Conservation (phyloP, 2,888 invertebrate genomes). For the Alviniconcha strummeri region DNA sequence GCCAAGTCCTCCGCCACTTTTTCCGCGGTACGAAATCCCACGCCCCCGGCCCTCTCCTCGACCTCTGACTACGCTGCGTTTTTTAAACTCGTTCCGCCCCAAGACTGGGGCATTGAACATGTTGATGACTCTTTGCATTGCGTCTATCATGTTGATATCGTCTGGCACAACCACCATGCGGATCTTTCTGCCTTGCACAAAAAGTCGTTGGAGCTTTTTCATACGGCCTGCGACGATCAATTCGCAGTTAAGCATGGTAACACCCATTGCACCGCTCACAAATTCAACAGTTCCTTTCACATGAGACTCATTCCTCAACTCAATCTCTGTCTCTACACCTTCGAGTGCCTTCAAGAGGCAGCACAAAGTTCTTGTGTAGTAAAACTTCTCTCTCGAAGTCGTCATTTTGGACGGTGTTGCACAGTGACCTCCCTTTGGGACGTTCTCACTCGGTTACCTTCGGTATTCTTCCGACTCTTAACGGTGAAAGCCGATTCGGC, state of each 20-base stretch:
- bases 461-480: too few relatives aligned
- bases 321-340: slow-evolving; percentile 59
- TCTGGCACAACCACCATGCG: slow-evolving; percentile 70
- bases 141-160: slow-evolving; percentile 60
- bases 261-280: slow-evolving; percentile 64
- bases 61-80: slow-evolving; percentile 15
- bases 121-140: slow-evolving; percentile 48
- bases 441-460: too few relatives aligned
- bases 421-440: slow-evolving; percentile 15
- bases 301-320: slow-evolving; percentile 62
- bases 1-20: background rate
- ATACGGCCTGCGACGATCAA: slow-evolving; percentile 42
- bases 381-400: slow-evolving; percentile 52
- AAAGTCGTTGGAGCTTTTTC: slow-evolving; percentile 54
- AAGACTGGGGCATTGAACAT: background rate
- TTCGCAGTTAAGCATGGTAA: slow-evolving; percentile 55
- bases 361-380: slow-evolving; percentile 53
- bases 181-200: slow-evolving; percentile 63
- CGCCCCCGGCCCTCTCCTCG: background rate
- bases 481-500: too few relatives aligned
- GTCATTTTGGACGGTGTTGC: slow-evolving; percentile 32
- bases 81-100: slow-evolving; percentile 30
- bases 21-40: background rate
- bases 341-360: slow-evolving; percentile 62
- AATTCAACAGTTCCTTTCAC: slow-evolving; percentile 55